Evolutionary conservation across 2,888 invertebrate species (phyloP), one percentile per base, ranked within the genome.

Genomic region (Merodon equestris): DNA sequence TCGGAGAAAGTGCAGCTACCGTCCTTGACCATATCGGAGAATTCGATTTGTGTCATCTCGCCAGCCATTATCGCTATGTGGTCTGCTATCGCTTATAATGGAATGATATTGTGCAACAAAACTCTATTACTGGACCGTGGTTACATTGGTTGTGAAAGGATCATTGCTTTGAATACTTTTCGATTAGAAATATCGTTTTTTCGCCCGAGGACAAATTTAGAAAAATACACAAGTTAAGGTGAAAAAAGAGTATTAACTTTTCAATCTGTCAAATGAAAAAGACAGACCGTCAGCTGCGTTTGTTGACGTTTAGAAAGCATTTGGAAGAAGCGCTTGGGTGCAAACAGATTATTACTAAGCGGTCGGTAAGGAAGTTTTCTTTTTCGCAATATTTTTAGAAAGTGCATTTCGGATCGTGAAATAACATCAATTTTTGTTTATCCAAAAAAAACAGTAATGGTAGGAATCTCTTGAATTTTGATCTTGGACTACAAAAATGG

Each of bases 21-120:
- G 63, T 77, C 77, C 77, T 77, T 77, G 73, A 77, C 77, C 77
- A 77, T 66, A 63, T 77, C 61, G 17, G 77, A 73, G 73, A 77
- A 77, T 58, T 73, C 67, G 47, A 77, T 77, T 63, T 77, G 67
- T 73, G 73, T 73, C 57, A 77, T 48, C 42, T 77, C 67, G 36
- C 77, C 77, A 77, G 73, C 57, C 77, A 77, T 77, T 73, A 60
- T 19, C 7, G 42, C 17, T 2, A 13, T 56, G 61, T 40, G 14
- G 42, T 57, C 27, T 50, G 12, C n/a, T 53, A 27, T 63, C 57
- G 9, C 54, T 71, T 48, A 42, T 17, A 40, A 44, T 64, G 75
- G 75, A 75, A 70, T 75, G 75, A 17, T 72, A 15, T 51, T 53
- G 57, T 19, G 42, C 48, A 54, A 36, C 18, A 17, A 36, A 18